Evolutionary conservation across 2,113 vertebrate genomes (phyloP).

Genomic region (Egretta garzetta): DNA sequence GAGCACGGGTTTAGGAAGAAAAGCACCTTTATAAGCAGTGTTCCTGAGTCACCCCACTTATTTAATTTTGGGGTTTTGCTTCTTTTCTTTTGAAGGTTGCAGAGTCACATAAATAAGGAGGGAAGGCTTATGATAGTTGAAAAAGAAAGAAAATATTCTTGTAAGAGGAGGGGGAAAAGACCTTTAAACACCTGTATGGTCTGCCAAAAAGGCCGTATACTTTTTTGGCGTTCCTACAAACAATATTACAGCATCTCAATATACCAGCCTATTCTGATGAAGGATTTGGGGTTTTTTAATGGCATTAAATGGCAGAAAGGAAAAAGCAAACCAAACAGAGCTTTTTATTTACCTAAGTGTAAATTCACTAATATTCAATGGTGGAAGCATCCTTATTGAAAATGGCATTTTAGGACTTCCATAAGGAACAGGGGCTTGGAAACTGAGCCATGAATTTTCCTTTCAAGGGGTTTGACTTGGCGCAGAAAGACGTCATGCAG

Average conservation of each 20-base stretch:
- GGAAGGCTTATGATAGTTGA: background rate
- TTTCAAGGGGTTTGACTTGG: slow-evolving; percentile 53
- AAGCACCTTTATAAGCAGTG: background rate
- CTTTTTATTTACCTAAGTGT: background rate
- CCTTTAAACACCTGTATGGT: background rate
- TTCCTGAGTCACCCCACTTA: background rate
- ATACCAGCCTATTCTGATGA: background rate
- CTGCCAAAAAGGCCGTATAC: background rate
- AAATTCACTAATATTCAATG: background rate
- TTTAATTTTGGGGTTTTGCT: background rate
- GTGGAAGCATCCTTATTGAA: background rate
- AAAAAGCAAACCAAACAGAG: background rate
- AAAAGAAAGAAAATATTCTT: background rate
- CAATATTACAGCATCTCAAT: background rate
- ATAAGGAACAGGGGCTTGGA: background rate
- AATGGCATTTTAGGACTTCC: slow-evolving; percentile 9
- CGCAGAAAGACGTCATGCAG: slow-evolving; percentile 37
- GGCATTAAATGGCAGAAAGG: background rate
- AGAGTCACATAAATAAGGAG: background rate
- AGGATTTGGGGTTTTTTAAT: background rate
- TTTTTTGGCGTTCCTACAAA: background rate
- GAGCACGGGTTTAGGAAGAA: background rate
- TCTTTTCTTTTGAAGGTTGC: background rate
- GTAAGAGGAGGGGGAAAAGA: background rate
- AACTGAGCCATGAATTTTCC: slow-evolving; percentile 32